A percentile compares a stretch with the other conserved stretches of the same genome.
phyloP scores from a whole-genome alignment of 2,797 vertebrate genomes.

The Pelodytes ibericus region DNA sequence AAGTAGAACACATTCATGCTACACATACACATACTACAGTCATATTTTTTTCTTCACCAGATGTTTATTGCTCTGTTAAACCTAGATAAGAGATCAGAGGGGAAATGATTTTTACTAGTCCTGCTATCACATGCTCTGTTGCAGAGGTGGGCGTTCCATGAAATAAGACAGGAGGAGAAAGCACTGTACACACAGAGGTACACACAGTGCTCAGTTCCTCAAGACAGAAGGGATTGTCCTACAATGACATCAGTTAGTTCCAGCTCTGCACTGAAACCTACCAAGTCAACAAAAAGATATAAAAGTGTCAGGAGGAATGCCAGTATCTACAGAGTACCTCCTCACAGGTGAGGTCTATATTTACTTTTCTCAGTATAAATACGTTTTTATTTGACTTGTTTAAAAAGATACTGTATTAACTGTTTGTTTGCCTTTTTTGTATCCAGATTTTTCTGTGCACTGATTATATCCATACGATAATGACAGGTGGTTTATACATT shows the following conservation, averaged over 20 bases:
- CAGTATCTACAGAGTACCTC: constrained; percentile 76
- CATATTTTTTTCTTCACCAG: background rate
- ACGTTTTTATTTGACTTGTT: too few relatives aligned
- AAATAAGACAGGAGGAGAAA: constrained; percentile 45
- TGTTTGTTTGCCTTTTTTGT: background rate
- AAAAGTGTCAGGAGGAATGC: constrained; percentile 79
- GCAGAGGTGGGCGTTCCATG: constrained; percentile 26
- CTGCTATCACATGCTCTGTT: constrained; percentile 21
- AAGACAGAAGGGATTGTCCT: constrained; percentile 41
- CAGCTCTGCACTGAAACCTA: constrained; percentile 64
- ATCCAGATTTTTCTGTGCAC: background rate
- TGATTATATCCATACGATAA: background rate
- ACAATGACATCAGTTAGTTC: constrained; percentile 73
- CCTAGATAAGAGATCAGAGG: background rate
- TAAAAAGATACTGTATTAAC: too few relatives aligned
- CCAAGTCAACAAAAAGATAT: constrained; percentile 75
- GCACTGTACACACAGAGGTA: constrained; percentile 32
- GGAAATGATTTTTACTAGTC: background rate
- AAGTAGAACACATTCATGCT: too few relatives aligned
- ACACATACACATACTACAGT: too few relatives aligned
- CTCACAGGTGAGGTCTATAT: constrained; percentile 75
- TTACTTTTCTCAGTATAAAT: background rate
- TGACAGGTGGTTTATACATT: too few relatives aligned
- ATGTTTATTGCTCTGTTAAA: constrained; percentile 4
- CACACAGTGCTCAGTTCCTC: constrained; percentile 29